Evolutionary conservation across 2,797 vertebrate genomes (phyloP), one percentile per base, ranked within the genome.

Genomic region (Phrynocephalus guinanensis): DNA sequence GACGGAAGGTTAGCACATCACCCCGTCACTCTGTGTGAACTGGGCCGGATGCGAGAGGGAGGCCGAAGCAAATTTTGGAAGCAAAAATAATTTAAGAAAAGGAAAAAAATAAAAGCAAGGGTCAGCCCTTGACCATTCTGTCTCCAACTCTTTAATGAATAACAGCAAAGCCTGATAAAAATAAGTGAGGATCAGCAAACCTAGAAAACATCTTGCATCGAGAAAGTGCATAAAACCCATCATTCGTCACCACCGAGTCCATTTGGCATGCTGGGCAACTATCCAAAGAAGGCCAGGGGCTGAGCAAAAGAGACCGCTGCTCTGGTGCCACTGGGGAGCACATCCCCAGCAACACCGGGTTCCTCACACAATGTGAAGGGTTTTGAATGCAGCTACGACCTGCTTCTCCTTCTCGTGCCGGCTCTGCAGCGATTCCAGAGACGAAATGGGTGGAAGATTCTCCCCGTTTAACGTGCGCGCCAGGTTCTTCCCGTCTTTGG

Each of bases 351-450:
- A 2, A 67, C 2, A 13, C 66, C 48, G 71, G 76, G 30, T 6
- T 1, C 1, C 15, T 93, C 96, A 95, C 0, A 96, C 72, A 11
- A 96, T 94, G 18, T 96, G 96, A 56, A 97, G 93, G 86, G 94
- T 95, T 93, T 95, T 96, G 82, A 98, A 97, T 63, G 95, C 95
- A 1, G 97, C 98, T 90, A 98, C 97, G 0, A 94, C 95, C 90
- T 97, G 95, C 87, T 98, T 99, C 92, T 99, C 98, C 92, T 97
- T 96, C 92, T 98, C 94, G 0, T 99, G 98, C 6, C 98, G 96
- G 86, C 86, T 95, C 86, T 96, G 96, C 63, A 99, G 87, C 13
- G 96, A 92, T 77, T 98, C 97, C 94, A 99, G 93, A 24, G 95
- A 93, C 44, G 95, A 91, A 72, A 97, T 94, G 28, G 96, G 95